Percentiles rank a stretch among this genome's conserved stretches.
Conservation (phyloP, 2,113 vertebrate species). For the Macroglossus sobrinus region DNA sequence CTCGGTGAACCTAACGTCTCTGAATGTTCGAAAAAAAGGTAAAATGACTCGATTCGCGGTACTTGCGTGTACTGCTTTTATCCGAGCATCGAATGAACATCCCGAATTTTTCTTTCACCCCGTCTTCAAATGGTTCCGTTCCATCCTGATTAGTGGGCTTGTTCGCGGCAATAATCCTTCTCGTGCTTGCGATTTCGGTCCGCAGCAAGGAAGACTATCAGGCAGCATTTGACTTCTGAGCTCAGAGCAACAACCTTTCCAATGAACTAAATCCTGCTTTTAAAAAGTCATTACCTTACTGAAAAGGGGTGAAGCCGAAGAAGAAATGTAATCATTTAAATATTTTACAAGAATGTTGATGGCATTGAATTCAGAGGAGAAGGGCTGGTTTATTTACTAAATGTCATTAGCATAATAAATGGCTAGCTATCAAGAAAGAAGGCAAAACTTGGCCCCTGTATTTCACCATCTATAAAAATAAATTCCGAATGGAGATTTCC, state of each 20-base stretch:
- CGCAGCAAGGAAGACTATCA: conserved; percentile 47
- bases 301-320: conserved; percentile 61
- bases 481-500: neutral
- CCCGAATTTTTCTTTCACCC: neutral
- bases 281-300: conserved; percentile 62
- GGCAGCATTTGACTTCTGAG: conserved; percentile 61
- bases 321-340: conserved; percentile 56
- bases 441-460: neutral
- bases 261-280: conserved; percentile 66
- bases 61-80: neutral
- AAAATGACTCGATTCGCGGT: neutral
- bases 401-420: conserved; percentile 54
- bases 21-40: neutral
- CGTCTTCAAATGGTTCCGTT: neutral
- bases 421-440: conserved; percentile 1
- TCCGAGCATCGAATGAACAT: neutral
- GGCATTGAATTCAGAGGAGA: conserved; percentile 40
- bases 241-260: conserved; percentile 61
- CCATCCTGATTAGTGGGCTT: conserved; percentile 41
- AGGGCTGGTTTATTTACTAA: conserved; percentile 47
- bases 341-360: conserved; percentile 54
- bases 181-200: conserved; percentile 16
- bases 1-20: neutral
- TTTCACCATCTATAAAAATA: neutral
- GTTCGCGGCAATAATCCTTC: conserved; percentile 38